Evolutionary conservation across 2,113 vertebrate species (phyloP), one percentile per base, ranked within the genome.

Genomic region (Oreochromis spilurus): DNA sequence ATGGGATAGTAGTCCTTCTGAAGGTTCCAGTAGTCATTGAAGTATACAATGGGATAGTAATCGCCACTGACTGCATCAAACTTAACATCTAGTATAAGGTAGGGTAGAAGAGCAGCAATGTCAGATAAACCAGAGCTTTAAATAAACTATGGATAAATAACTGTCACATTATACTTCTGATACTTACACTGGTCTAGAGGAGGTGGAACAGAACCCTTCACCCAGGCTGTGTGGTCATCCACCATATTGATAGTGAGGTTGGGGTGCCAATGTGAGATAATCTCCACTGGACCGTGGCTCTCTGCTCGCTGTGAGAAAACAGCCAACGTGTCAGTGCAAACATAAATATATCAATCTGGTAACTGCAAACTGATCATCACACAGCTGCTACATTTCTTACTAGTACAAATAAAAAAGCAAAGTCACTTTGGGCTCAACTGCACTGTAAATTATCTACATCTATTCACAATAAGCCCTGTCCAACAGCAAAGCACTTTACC

Each of bases 1-100:
- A 99, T 97, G 82, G 98, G 97, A 91, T 97, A 98, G 57, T 99
- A 98, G 9, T 99, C 98, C 92, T 97, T 98, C 96, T 99, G 98
- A 83, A 99, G 97, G 95, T 99, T 99, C 98, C 98, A 99, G 97
- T 99, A 99, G 86, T 99, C 98, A 0, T 99, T 99, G 96, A 99
- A 99, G 93, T 99, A 99, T 9, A 99, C 95, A 40, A 99, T 99
- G 52, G 98, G 98, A 93, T 97, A 99, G 91, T 99, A 99, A 82
- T 99, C 98, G 0, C 98, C 98, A 0, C 98, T 99, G 70, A 99
- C 97, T 0, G 98, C 97, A 0, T 99, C 98, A 2, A 99, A 99
- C 92, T 98, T 98, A 60, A 99, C 98, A 38, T 99, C 98, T 99
- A 92, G 5, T 12, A 58, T 26, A 3, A 4, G 2, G 13, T 1